A percentile compares a stretch with the other conserved stretches of the same genome.
Conservation (phyloP, 2,797 vertebrate species). For the Molossus alvarezi region DNA sequence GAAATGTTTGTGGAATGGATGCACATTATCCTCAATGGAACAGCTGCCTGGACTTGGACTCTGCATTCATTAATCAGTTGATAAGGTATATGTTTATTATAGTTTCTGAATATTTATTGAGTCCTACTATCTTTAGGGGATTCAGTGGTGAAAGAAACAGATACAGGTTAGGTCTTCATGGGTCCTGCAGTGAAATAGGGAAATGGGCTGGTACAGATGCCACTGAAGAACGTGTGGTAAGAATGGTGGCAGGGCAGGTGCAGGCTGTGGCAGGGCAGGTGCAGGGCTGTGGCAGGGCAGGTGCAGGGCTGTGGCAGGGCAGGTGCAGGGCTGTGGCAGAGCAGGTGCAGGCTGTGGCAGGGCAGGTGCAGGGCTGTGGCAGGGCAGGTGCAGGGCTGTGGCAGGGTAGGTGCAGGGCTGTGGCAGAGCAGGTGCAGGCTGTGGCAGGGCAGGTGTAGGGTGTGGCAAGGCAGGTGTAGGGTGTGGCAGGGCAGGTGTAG, state of each 20-base stretch:
- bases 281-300: not conserved
- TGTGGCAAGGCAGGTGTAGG: not conserved
- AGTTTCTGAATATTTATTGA: constrained; percentile 42
- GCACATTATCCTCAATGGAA: constrained; percentile 18
- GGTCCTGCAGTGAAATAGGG: not conserved
- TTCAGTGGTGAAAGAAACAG: not conserved
- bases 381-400: not conserved
- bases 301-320: not conserved
- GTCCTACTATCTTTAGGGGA: not conserved
- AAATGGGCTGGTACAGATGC: not conserved
- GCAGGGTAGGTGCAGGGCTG: not conserved
- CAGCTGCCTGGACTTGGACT: not conserved
- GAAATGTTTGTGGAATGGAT: constrained; percentile 48
- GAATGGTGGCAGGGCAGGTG: not conserved
- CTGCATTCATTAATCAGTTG: constrained; percentile 50
- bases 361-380: not conserved
- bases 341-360: not conserved
- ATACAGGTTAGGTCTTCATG: not conserved
- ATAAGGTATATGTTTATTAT: constrained; percentile 20
- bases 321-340: not conserved
- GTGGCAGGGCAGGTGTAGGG: not conserved
- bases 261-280: not conserved
- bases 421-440: not conserved
- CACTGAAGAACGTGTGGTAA: not conserved
- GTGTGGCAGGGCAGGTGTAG: not conserved